These are phyloP conservation scores for Pachydiplax longipennis DNA, from an alignment of 2,888 invertebrate genomes.

Conservation along the genomic window DNA sequence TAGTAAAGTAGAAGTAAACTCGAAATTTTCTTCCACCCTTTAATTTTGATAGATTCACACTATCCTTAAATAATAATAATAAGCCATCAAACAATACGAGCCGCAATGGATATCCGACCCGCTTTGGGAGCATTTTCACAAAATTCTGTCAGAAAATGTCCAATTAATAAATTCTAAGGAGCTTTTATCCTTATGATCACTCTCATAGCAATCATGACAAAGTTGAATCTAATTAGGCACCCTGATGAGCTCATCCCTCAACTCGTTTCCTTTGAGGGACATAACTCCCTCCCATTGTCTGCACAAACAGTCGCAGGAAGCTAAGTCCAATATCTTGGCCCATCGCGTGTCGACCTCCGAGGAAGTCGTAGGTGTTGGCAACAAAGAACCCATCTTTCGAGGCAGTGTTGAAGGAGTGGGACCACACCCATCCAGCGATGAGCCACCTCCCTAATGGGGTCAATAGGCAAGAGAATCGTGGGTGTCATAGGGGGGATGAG, in stretches of 20 bases:
- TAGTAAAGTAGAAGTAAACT: too few relatives aligned
- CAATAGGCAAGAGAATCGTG: neutral
- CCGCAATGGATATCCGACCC: too few relatives aligned
- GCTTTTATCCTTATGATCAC: too few relatives aligned
- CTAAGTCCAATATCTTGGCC: neutral
- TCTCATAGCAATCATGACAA: too few relatives aligned
- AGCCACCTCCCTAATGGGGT: conserved; percentile 1
- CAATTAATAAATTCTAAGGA: too few relatives aligned
- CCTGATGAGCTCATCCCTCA: neutral
- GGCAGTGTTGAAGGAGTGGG: neutral
- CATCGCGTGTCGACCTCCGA: neutral
- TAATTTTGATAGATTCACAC: too few relatives aligned
- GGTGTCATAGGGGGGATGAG: neutral
- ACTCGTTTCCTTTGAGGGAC: neutral
- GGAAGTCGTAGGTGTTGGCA: neutral
- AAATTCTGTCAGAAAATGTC: too few relatives aligned
- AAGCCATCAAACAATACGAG: too few relatives aligned
- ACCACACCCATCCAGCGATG: conserved; percentile 25
- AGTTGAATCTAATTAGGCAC: neutral
- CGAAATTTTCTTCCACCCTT: too few relatives aligned
- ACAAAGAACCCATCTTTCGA: neutral
- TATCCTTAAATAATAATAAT: too few relatives aligned
- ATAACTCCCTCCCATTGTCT: neutral
- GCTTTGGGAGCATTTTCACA: too few relatives aligned
- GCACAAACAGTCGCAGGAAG: neutral